A percentile compares a stretch with the other conserved stretches of the same genome.
phyloP scores from a whole-genome alignment of 2,113 vertebrate species.

The Scolopax mira region DNA sequence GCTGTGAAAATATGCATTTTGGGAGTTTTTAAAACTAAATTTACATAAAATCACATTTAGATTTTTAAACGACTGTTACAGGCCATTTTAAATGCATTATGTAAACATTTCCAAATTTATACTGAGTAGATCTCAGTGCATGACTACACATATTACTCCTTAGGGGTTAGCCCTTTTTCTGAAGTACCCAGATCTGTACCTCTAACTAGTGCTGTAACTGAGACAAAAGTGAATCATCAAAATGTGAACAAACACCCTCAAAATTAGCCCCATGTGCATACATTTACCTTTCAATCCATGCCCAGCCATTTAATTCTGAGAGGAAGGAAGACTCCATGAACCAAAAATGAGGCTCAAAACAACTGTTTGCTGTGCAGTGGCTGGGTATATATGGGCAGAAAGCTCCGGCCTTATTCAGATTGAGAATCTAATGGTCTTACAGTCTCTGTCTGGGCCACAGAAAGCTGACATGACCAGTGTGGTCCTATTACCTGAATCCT shows the following conservation, averaged over 20 bases:
- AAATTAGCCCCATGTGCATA: background rate
- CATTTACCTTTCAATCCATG: background rate
- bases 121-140: background rate
- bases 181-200: background rate
- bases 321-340: background rate
- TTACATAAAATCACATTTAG: slow-evolving; percentile 2
- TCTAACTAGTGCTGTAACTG: background rate
- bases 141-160: background rate
- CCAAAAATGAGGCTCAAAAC: background rate
- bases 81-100: slow-evolving; percentile 2
- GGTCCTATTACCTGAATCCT: background rate
- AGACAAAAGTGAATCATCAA: background rate
- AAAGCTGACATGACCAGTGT: background rate
- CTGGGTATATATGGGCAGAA: background rate
- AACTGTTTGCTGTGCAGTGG: background rate
- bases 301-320: background rate
- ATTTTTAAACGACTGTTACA: background rate
- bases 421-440: background rate
- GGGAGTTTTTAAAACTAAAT: slow-evolving; percentile 10
- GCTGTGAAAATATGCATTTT: background rate
- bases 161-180: background rate
- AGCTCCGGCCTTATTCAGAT: background rate
- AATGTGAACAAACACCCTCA: background rate
- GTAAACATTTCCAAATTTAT: slow-evolving; percentile 1
- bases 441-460: background rate